Percentiles rank a stretch among this genome's conserved stretches.
phyloP scores from a whole-genome alignment of 2,797 vertebrate genomes.

The Pangasius djambal region DNA sequence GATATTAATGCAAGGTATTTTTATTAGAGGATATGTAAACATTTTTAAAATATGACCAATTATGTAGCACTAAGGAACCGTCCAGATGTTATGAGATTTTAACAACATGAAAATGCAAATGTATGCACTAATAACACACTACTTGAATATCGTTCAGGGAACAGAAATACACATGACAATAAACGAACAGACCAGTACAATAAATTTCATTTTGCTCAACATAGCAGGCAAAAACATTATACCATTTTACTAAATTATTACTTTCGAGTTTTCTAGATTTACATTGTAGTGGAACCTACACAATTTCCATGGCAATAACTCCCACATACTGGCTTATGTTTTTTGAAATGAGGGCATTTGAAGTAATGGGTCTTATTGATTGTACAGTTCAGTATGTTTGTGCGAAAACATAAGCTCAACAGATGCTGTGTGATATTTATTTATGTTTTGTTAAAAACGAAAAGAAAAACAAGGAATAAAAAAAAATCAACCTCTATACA shows the following conservation, averaged over 20 bases:
- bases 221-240: background rate
- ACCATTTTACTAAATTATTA: background rate
- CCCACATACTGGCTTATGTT: background rate
- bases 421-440: conserved; percentile 10
- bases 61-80: background rate
- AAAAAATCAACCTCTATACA: background rate
- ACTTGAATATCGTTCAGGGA: background rate
- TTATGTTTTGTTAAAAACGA: background rate
- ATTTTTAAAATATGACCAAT: background rate
- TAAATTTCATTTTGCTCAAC: background rate
- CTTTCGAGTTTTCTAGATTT: background rate
- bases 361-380: no score
- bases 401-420: background rate
- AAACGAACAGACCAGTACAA: background rate
- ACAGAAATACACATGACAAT: background rate
- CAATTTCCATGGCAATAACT: background rate
- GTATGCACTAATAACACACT: background rate
- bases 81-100: background rate
- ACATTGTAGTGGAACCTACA: background rate
- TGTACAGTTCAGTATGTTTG: background rate
- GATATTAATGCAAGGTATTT: background rate
- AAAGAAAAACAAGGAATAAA: background rate
- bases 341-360: background rate
- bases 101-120: background rate
- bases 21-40: background rate